A percentile compares a stretch with the other conserved stretches of the same genome.
Evolutionary conservation across 2,113 vertebrate species (phyloP).

Genomic region (Megaleporinus macrocephalus): DNA sequence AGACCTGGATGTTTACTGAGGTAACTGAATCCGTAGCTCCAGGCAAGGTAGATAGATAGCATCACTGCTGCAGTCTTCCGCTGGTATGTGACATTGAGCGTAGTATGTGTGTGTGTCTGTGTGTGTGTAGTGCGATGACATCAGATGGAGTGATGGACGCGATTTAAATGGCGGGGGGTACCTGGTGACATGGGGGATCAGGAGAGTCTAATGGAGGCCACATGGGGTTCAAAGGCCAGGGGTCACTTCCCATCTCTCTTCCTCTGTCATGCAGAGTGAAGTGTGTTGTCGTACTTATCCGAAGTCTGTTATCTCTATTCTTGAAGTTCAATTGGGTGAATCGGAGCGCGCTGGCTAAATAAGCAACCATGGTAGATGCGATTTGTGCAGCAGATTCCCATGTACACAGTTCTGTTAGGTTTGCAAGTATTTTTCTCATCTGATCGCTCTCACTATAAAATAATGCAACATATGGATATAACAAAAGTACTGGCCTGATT

Average conservation of each 20-base stretch:
- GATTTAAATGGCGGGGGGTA: conserved; percentile 61
- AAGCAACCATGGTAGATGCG: background rate
- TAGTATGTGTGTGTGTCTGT: conserved; percentile 58
- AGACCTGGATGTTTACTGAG: conserved; percentile 60
- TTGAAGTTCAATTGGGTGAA: conserved; percentile 10
- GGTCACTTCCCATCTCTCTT: conserved; percentile 52
- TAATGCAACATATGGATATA: too few relatives aligned
- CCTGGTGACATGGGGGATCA: conserved; percentile 45
- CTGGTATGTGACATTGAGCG: conserved; percentile 59
- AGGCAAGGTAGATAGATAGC: conserved; percentile 66
- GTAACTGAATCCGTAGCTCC: conserved; percentile 68
- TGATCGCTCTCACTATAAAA: too few relatives aligned
- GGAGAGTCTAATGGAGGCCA: conserved; percentile 44
- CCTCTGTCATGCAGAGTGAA: conserved; percentile 45
- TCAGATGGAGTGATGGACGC: conserved; percentile 60
- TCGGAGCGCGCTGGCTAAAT: background rate
- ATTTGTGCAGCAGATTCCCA: background rate
- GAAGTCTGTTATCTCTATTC: conserved; percentile 31
- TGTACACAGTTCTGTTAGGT: background rate
- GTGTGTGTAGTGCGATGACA: conserved; percentile 58
- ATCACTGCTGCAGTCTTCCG: conserved; percentile 55
- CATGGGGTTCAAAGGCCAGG: conserved; percentile 49
- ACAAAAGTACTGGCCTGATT: too few relatives aligned
- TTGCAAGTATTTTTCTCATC: too few relatives aligned
- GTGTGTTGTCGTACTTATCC: conserved; percentile 30